Evolutionary conservation across 1,140 invertebrate species (phyloP), one percentile per base, ranked within the genome.

Genomic region (Artemia franciscana): DNA sequence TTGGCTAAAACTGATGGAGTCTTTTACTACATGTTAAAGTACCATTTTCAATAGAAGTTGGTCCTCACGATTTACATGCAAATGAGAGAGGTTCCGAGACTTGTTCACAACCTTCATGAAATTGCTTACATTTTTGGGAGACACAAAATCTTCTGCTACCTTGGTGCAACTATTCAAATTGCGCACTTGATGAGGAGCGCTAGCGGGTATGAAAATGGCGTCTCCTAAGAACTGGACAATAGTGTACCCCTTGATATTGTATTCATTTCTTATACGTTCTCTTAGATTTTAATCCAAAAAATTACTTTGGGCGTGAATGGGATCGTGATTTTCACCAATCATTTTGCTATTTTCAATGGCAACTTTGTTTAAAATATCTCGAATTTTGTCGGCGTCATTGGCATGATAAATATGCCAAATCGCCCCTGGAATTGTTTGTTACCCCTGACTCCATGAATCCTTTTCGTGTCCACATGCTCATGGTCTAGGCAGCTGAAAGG

Each of bases 351-450:
- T 80, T 74, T 96, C 92, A 57, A 91, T 77, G 15, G 86, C 86
- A 25, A 51, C 39, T 67, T 91, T 87, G 69, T 95, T 92, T 0
- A 98, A 77, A 30, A 96, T 79, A 74, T 95, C 90, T 26, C 92
- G 79, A 67, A 98, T 96, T 71, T 93, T 94, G 72, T 96, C 91
- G 1, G 92, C 91, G 75, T 97, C 93, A 21, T 84, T 78, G 0
- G 92, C 88, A 65, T 89, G 83, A 72, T 92, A 98, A 67, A 98
- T 96, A 71, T 97, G 93, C 94, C 94, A 98, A 5, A 98, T 73
- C 2, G 93, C 93, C n/a, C 93, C 93, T 0, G 91, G 89, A 30
- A 88, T 76, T 66, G 87, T 84, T 25, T 82, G 78, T 5, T 84
- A 81, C 59, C 89, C 86, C 15, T 83, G n/a, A 88, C 84, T n/a